These are phyloP conservation scores for Phalacrocorax aristotelis DNA, from an alignment of 2,113 vertebrate species.

Conservation along the genomic window DNA sequence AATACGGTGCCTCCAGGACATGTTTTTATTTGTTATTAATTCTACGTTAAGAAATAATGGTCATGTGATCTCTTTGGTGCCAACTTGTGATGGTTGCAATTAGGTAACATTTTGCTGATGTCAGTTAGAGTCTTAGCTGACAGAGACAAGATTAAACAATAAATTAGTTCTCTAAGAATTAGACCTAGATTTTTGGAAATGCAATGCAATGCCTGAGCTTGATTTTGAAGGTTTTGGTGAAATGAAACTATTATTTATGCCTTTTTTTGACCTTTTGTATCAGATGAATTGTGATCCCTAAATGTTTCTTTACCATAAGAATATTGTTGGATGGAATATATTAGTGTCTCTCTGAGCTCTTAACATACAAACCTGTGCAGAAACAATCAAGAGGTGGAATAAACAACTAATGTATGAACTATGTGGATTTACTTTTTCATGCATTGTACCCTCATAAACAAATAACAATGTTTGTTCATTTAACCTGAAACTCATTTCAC, in stretches of 20 bases:
- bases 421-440: not conserved
- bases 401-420: not conserved
- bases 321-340: not conserved
- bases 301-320: not conserved
- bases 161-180: not conserved
- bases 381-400: not conserved
- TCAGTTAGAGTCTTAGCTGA: not conserved
- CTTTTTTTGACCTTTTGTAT: not conserved
- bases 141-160: not conserved
- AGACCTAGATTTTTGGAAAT: not conserved
- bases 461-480: not conserved
- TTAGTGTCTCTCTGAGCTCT: not conserved
- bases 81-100: not conserved
- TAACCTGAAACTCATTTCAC: not conserved
- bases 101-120: not conserved
- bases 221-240: not conserved
- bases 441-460: not conserved
- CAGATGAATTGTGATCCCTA: not conserved
- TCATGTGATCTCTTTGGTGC: not conserved
- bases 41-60: not conserved
- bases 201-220: not conserved
- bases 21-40: not conserved
- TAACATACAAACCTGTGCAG: not conserved
- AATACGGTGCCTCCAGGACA: not conserved
- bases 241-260: not conserved